A percentile compares a stretch with the other conserved stretches of the same genome.
These are phyloP conservation scores for Lottia gigantea DNA, from an alignment of 2,888 invertebrate species.

Conservation along the genomic window DNA sequence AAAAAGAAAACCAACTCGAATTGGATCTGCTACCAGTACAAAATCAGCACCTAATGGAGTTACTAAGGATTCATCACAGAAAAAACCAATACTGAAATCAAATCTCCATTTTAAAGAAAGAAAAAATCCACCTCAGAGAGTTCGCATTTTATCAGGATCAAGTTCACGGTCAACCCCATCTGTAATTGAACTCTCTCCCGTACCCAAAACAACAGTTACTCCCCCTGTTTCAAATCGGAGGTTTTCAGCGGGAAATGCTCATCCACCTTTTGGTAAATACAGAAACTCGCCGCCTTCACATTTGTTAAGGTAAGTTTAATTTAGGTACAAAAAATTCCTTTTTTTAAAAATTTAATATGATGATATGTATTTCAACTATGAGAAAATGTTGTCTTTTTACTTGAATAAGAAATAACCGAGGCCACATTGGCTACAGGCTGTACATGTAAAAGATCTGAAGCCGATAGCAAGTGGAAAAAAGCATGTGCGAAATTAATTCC, in stretches of 20 bases:
- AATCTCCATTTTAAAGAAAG: not conserved
- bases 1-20: not conserved
- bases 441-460: no score
- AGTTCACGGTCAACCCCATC: not conserved
- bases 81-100: not conserved
- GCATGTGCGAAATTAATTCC: no score
- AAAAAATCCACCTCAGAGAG: not conserved
- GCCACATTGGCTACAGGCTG: not conserved
- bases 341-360: no score
- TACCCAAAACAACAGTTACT: not conserved
- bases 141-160: not conserved
- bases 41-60: not conserved
- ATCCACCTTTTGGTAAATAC: constrained; percentile 17
- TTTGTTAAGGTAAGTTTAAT: constrained; percentile 6
- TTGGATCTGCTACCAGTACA: not conserved
- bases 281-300: constrained; percentile 10
- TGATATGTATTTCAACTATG: no score
- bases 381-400: no score
- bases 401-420: no score
- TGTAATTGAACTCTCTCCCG: not conserved
- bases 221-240: constrained; percentile 1
- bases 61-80: not conserved
- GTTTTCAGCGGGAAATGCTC: not conserved
- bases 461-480: not conserved
- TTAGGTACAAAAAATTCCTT: no score